These are phyloP conservation scores for Bettongia penicillata DNA, from an alignment of 2,113 vertebrate species.

Conservation along the genomic window DNA sequence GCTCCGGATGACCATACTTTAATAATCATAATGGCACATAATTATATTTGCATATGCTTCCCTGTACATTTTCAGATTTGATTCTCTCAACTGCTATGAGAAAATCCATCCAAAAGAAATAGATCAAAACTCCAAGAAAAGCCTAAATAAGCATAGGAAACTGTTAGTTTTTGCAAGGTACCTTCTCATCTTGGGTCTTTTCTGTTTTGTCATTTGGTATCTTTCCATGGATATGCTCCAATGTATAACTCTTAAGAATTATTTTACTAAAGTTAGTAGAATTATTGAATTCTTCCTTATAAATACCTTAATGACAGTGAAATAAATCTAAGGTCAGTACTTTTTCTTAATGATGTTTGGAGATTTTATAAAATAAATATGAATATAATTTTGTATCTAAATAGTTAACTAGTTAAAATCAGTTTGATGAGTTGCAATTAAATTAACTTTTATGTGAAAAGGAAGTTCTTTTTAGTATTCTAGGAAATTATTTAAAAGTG, in stretches of 20 bases:
- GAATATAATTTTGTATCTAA: constrained; percentile 20
- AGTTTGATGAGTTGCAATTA: background rate
- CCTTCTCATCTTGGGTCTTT: background rate
- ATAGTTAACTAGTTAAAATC: background rate
- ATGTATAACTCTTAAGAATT: background rate
- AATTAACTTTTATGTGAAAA: constrained; percentile 1
- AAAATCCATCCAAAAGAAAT: background rate
- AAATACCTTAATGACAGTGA: background rate
- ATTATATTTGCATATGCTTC: background rate
- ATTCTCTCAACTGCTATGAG: background rate
- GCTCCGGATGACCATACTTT: background rate
- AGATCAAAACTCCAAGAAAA: background rate
- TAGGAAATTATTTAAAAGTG: background rate
- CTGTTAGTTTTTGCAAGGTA: background rate
- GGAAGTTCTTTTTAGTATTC: background rate
- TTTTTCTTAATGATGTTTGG: background rate
- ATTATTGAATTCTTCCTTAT: background rate
- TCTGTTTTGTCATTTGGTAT: background rate
- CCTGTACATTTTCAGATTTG: background rate
- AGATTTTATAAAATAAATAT: constrained; percentile 39
- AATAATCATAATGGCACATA: background rate
- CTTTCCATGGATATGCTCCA: background rate
- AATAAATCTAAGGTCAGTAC: background rate
- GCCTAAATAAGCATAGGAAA: background rate
- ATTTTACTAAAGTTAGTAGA: background rate